Base-by-base conservation (phyloP, 2,113 vertebrate species). In the Lophura nycthemera region DNA sequence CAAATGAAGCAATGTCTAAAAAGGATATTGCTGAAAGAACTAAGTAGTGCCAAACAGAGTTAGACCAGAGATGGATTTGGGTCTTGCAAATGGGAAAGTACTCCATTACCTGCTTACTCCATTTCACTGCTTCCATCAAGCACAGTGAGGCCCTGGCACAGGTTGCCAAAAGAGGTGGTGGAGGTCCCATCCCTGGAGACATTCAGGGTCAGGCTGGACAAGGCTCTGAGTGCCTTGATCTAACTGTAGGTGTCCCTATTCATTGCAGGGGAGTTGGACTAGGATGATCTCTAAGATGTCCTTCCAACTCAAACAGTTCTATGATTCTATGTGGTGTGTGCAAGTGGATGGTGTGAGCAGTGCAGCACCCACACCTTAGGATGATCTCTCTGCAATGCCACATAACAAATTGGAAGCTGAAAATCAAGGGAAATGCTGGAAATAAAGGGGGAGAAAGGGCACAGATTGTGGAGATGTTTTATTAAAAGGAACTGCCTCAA, bases 381-480 rank as follows among this genome's bases (percentile, higher is more conserved):
- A 11, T 19, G 66, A n/a, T 54, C 36, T 18, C 22, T 74, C 38
- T 88, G 66, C 59, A 52, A 50, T 38, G 48, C 14, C 21, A 48
- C 1, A 1, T 20, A 8, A 48, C 32, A 67, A n/a, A 69, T 4
- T 5, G 12, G 36, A 88, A 64, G 34, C 34, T 67, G 56, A 43
- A 87, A 82, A 84, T 45, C 48, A 38, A 2, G 2, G 25, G 30
- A 30, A 80, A 17, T 34, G 24, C n/a, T 80, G 42, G 40, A 88
- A 86, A 42, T 15, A 36, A 36, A 73, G 25, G 50, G 8, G 27
- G 21, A 74, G 16, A 22, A 82, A 76, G 24, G 54, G 36, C 0
- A 0, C 7, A 24, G 36, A 10, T 15, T 17, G 3, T 2, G 17
- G 1, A 30, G 3, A 13, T 18, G n/a, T 18, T 71, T 65, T 59